Base-by-base conservation (phyloP, 2,113 vertebrate species). In the Melanerpes aurifrons region DNA sequence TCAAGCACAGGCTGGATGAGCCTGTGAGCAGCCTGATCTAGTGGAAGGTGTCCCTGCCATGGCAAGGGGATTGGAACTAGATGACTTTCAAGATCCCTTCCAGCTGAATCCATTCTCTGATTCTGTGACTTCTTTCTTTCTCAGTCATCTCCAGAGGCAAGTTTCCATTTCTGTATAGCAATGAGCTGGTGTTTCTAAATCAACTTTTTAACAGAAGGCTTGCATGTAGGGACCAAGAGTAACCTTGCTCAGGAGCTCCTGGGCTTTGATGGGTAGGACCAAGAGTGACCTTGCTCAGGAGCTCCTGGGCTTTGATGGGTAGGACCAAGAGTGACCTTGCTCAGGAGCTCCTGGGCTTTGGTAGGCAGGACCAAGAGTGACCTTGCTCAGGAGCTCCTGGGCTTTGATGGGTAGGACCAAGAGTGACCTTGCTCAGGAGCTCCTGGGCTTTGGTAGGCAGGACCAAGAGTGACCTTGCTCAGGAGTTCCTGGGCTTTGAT, bases 241-340 rank as follows among this genome's bases (percentile, higher is more conserved):
- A 57, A 88, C 66, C 48, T 88, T 45, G 72, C 77, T 69, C 54
- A 71, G 70, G 29, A 88, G 43, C 43, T 86, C 48, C 47, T 81
- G 77, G 31, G 79, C 71, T 85, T 24, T 79, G 70, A 66, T 15
- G n/a, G 61, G 25, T 37, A 64, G 40, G 22, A 79, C 31, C 43
- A 69, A 54, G 29, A 32, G 25, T 79, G 61, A 88, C 66, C 48
- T 88, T 45, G 72, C 77, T 69, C 54, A 71, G 70, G 29, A 88
- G 43, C 43, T 86, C 48, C 47, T 81, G 77, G 31, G 79, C 71
- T 85, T 24, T 75, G 70, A 35, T 35, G 35, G 35, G 35, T 7
- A 35, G 50, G 22, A 79, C 31, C 43, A 69, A 54, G 29, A 32
- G 25, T 79, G 61, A 88, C 66, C 48, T 88, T 45, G 72, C 77